Conservation (phyloP, 2,888 invertebrate species). For the Chymomyza amoena region DNA sequence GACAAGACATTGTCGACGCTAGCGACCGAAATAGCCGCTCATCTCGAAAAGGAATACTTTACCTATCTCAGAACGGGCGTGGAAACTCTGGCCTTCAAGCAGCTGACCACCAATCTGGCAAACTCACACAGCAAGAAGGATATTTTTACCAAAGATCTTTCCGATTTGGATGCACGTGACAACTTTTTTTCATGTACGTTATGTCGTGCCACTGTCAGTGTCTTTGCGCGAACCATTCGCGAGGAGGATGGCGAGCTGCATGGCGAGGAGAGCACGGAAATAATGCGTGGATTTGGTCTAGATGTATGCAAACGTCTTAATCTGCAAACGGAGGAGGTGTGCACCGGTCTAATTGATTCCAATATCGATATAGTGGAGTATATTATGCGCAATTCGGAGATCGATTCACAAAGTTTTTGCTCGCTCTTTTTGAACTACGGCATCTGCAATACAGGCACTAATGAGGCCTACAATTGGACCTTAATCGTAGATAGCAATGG, state of each 20-base stretch:
- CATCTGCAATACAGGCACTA: slow-evolving; percentile 59
- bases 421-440: slow-evolving; percentile 69
- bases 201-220: slow-evolving; percentile 65
- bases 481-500: slow-evolving; percentile 49
- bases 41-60: slow-evolving; percentile 66
- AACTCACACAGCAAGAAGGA: slow-evolving; percentile 66
- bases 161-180: slow-evolving; percentile 56
- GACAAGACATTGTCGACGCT: slow-evolving; percentile 64
- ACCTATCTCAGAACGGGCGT: slow-evolving; percentile 65
- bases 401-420: slow-evolving; percentile 79
- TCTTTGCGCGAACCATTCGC: slow-evolving; percentile 76
- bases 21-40: slow-evolving; percentile 60
- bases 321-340: slow-evolving; percentile 82
- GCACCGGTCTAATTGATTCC: slow-evolving; percentile 81
- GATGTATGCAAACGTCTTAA: slow-evolving; percentile 81
- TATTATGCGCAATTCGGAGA: slow-evolving; percentile 79
- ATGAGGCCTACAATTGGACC: slow-evolving; percentile 68
- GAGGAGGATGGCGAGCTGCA: slow-evolving; percentile 79
- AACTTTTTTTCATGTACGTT: slow-evolving; percentile 66
- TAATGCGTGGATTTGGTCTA: slow-evolving; percentile 77
- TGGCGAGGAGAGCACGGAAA: slow-evolving; percentile 47
- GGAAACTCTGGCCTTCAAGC: slow-evolving; percentile 56
- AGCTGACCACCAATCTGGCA: slow-evolving; percentile 63
- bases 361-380: slow-evolving; percentile 83
- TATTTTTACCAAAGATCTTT: slow-evolving; percentile 59